Evolutionary conservation across 2,113 vertebrate species (phyloP), one percentile per base, ranked within the genome.

Genomic region (Lophura nycthemera): DNA sequence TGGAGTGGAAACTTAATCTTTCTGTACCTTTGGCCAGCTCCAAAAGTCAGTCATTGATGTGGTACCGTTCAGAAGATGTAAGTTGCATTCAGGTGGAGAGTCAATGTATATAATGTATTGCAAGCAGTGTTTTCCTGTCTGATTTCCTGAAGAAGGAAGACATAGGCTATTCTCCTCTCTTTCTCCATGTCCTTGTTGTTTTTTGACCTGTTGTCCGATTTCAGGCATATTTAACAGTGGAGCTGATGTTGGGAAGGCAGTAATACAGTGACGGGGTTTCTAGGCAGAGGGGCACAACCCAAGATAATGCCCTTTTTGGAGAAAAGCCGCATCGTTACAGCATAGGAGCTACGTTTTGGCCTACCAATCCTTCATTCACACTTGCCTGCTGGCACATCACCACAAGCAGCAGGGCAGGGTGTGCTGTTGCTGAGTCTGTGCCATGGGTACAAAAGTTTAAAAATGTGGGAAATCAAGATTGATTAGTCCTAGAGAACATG

Each of bases 361-460:
- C 20, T 29, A 30, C 36, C 30, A 70, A 15, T 86, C 3, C 29
- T 67, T 21, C 40, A 15, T 43, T 1, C 1, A 43, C n/a, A 21
- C 0, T 0, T 36, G 54, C 12, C 21, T 13, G 2, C 14, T 77
- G 70, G 38, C 45, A n/a, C 0, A 0, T 59, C 6, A 2, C 13
- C 57, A 24, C 38, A 40, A 61, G 76, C 57, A 22, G 40, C 32
- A 76, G 48, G 34, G 56, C 36, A 59, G 65, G 32, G 9, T 32
- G 79, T 54, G 36, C 57, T 52, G 63, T 29, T 1, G 2, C 40
- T 30, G 72, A 3, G 22, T 24, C 18, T 63, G 72, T 67, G 72
- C 48, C 59, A 19, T 6, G 4, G 47, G 19, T 42, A 3, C 48
- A 76, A 32, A 61, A 86, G n/a, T 29, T 69, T 64, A 73, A 40